A percentile compares a stretch with the other conserved stretches of the same genome.
These are phyloP conservation scores for Amblyopsis hoosieri DNA, from an alignment of 2,797 vertebrate species.

Conservation along the genomic window DNA sequence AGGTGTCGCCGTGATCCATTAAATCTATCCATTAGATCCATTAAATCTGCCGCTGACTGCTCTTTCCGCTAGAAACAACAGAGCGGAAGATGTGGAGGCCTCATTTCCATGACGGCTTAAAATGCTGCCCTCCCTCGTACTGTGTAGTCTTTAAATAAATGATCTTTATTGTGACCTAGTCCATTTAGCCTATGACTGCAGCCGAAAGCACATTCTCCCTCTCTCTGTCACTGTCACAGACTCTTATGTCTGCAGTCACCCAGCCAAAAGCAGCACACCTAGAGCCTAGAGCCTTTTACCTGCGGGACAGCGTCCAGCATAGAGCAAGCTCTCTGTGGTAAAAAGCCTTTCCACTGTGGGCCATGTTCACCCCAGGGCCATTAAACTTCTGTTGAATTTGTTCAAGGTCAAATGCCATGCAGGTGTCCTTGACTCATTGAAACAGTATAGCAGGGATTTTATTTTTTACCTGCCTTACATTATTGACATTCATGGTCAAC, in stretches of 20 bases:
- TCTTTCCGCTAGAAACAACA: constrained; percentile 52
- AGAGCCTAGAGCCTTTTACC: constrained; percentile 58
- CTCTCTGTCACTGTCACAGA: constrained; percentile 43
- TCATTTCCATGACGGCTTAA: constrained; percentile 61
- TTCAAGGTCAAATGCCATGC: constrained; percentile 64
- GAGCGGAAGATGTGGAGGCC: constrained; percentile 44
- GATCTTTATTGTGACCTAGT: constrained; percentile 66
- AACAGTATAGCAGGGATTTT: constrained; percentile 13
- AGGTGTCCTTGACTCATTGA: constrained; percentile 27
- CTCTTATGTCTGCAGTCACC: constrained; percentile 42
- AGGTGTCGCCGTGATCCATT: constrained; percentile 66
- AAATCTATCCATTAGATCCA: constrained; percentile 65
- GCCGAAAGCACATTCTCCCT: constrained; percentile 50
- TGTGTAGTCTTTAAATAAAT: constrained; percentile 65
- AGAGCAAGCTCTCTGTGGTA: constrained; percentile 61
- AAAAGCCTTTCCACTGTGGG: constrained; percentile 61
- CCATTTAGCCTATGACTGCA: constrained; percentile 54
- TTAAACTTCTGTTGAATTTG: constrained; percentile 42
- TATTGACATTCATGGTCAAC: no score
- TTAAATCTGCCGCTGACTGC: constrained; percentile 60
- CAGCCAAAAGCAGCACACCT: constrained; percentile 47
- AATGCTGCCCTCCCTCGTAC: constrained; percentile 44
- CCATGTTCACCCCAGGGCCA: constrained; percentile 56
- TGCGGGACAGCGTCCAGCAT: constrained; percentile 56
- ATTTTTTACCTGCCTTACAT: not conserved